phyloP scores from a whole-genome alignment of 2,888 invertebrate species.

The Stegana nigrithorax region DNA sequence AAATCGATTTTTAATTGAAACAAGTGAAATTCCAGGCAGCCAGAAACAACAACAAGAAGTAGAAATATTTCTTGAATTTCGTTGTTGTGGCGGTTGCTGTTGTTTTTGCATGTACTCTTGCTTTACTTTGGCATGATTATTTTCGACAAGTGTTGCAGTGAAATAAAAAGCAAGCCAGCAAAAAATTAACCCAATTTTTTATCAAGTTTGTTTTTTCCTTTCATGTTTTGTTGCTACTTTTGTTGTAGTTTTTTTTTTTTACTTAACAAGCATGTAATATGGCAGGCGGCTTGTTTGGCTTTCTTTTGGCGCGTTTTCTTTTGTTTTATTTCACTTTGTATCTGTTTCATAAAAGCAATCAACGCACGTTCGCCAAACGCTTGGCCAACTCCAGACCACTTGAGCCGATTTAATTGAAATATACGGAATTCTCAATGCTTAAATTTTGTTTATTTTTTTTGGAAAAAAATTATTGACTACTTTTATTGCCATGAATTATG shows the following conservation, averaged over 20 bases:
- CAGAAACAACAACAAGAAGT: neutral
- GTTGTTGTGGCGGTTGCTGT: neutral
- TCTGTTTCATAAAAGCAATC: neutral
- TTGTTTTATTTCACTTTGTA: too few relatives aligned
- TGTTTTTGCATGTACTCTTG: too few relatives aligned
- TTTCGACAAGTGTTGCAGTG: neutral
- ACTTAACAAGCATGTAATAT: too few relatives aligned
- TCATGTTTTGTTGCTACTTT: neutral
- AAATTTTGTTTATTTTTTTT: neutral
- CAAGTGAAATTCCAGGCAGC: constrained; percentile 13
- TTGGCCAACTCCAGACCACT: too few relatives aligned
- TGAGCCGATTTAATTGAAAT: neutral
- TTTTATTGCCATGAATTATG: neutral
- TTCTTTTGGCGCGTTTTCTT: too few relatives aligned
- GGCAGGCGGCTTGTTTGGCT: too few relatives aligned
- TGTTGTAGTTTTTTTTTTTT: too few relatives aligned
- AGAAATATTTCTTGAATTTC: neutral
- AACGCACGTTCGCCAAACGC: too few relatives aligned
- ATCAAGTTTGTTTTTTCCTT: neutral
- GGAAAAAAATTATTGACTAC: neutral
- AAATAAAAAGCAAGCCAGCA: neutral
- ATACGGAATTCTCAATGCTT: too few relatives aligned
- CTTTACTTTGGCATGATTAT: neutral
- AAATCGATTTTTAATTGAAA: constrained; percentile 15
- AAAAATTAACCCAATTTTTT: neutral